These are phyloP conservation scores for Pteria penguin DNA, from an alignment of 2,888 invertebrate genomes.

Conservation along the genomic window DNA sequence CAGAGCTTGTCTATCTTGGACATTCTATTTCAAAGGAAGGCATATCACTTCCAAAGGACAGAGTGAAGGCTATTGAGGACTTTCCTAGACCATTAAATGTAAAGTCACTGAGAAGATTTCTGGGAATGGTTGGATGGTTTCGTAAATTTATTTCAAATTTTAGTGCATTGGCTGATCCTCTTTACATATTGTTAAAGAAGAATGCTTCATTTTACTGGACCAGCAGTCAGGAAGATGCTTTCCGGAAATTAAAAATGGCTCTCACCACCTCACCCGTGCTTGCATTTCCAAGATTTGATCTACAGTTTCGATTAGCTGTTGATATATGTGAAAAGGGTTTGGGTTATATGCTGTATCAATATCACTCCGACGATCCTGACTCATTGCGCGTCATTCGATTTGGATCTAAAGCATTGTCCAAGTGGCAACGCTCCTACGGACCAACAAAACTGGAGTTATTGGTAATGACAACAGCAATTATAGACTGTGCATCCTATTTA, in stretches of 20 bases:
- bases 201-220: slow-evolving; percentile 17
- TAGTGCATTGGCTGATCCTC: slow-evolving; percentile 26
- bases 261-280: slow-evolving; percentile 11
- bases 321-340: slow-evolving; percentile 39
- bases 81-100: slow-evolving; percentile 5
- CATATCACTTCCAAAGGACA: slow-evolving; percentile 23
- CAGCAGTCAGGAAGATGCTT: background rate
- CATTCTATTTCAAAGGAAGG: slow-evolving; percentile 38
- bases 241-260: slow-evolving; percentile 4
- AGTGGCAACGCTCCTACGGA: slow-evolving; percentile 32
- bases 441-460: slow-evolving; percentile 28
- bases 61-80: slow-evolving; percentile 4
- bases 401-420: slow-evolving; percentile 27
- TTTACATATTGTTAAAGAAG: slow-evolving; percentile 20
- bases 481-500: slow-evolving; percentile 29
- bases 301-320: slow-evolving; percentile 37
- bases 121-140: slow-evolving; percentile 42
- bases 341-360: slow-evolving; percentile 39
- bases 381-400: slow-evolving; percentile 15
- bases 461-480: slow-evolving; percentile 17
- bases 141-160: slow-evolving; percentile 41
- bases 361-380: background rate
- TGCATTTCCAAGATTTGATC: slow-evolving; percentile 40
- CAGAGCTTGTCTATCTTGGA: slow-evolving; percentile 35
- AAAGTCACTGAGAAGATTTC: slow-evolving; percentile 9